Conservation (phyloP, 1,140 invertebrate species). For the Conus ventricosus region DNA sequence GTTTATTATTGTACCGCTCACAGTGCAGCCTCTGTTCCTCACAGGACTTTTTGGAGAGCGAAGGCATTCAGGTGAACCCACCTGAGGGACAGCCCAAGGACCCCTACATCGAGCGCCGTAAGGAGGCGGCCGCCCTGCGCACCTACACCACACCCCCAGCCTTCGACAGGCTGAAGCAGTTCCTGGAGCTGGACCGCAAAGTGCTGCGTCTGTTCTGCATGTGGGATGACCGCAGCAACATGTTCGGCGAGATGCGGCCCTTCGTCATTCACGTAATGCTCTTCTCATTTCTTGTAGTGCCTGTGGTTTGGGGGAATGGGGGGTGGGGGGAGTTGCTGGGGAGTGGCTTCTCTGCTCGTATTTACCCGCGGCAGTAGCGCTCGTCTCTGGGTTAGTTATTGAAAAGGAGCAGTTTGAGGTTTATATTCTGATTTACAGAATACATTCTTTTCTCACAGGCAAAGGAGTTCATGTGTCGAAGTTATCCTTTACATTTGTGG, state of each 20-base stretch:
- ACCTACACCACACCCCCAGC: slow-evolving; percentile 70
- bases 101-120: slow-evolving; percentile 79
- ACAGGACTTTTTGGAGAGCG: slow-evolving; percentile 87
- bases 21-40: slow-evolving; percentile 63
- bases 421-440: no score
- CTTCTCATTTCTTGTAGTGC: no score
- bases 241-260: slow-evolving; percentile 81
- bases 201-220: slow-evolving; percentile 83
- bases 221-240: slow-evolving; percentile 85
- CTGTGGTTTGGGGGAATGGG: no score
- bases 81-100: slow-evolving; percentile 83
- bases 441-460: no score
- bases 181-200: slow-evolving; percentile 75
- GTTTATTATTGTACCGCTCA: not conserved
- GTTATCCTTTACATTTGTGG: no score
- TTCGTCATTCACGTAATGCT: slow-evolving; percentile 73
- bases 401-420: no score
- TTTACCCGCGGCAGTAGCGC: no score
- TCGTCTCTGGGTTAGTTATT: no score
- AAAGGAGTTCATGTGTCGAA: no score
- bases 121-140: slow-evolving; percentile 64
- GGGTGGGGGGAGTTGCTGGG: no score
- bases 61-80: slow-evolving; percentile 86
- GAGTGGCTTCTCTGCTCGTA: no score
- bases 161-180: slow-evolving; percentile 74